phyloP scores from a whole-genome alignment of 2,888 invertebrate genomes.

The Aporophyla nigra region DNA sequence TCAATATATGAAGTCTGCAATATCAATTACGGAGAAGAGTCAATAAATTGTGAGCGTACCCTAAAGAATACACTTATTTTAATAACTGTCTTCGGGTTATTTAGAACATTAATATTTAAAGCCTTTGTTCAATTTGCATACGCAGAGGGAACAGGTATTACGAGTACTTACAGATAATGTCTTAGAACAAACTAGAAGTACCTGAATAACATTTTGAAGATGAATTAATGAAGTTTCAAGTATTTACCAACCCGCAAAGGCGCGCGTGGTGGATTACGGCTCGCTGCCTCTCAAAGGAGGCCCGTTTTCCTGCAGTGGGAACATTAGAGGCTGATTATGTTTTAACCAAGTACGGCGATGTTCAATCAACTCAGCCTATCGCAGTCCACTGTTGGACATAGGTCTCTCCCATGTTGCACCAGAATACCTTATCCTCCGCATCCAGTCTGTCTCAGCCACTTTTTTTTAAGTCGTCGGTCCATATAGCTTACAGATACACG shows the following conservation, averaged over 20 bases:
- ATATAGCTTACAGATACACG: too few relatives aligned
- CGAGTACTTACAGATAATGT: slow-evolving; percentile 24
- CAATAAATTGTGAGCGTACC: slow-evolving; percentile 19
- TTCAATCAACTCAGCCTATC: not conserved
- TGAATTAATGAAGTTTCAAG: slow-evolving; percentile 6
- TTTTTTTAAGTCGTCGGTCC: too few relatives aligned
- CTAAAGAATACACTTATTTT: slow-evolving; percentile 47
- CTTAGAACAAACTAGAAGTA: slow-evolving; percentile 21
- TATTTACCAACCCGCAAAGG: not conserved
- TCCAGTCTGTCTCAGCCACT: too few relatives aligned
- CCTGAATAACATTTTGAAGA: slow-evolving; percentile 26
- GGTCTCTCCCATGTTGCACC: too few relatives aligned
- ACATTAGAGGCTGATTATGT: not conserved
- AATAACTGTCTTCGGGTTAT: slow-evolving; percentile 54
- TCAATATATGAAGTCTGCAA: not conserved
- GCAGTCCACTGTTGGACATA: too few relatives aligned
- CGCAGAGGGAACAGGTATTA: slow-evolving; percentile 43
- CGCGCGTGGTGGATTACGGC: too few relatives aligned
- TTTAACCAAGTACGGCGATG: not conserved
- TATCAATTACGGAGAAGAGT: not conserved
- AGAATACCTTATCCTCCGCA: too few relatives aligned
- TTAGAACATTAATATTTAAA: slow-evolving; percentile 49
- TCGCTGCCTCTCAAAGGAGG: not conserved
- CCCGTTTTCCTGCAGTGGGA: not conserved
- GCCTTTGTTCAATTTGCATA: slow-evolving; percentile 62